These are phyloP conservation scores for Crocidura indochinensis DNA, from an alignment of 2,797 vertebrate genomes.

Conservation along the genomic window DNA sequence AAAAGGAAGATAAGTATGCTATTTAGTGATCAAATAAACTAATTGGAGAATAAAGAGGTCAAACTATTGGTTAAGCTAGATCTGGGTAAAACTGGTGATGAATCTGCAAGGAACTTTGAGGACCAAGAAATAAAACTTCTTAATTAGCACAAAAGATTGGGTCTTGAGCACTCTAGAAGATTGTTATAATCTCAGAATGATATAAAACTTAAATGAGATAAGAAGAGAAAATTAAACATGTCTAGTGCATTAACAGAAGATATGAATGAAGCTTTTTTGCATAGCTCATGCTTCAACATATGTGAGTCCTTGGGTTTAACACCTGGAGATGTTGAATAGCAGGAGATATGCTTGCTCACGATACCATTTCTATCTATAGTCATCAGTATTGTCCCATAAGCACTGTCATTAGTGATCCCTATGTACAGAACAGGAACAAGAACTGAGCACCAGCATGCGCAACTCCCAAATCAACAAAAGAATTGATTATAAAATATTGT, in stretches of 20 bases:
- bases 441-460: too few species aligned
- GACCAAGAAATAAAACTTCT: neutral
- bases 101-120: neutral
- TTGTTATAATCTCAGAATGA: neutral
- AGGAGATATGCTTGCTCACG: too few species aligned
- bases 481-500: neutral
- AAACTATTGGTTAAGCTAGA: neutral
- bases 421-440: too few species aligned
- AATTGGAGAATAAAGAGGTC: neutral
- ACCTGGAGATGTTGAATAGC: too few species aligned
- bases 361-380: too few species aligned
- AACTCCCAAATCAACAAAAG: neutral
- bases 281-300: too few species aligned
- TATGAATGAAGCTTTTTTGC: too few species aligned
- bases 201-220: neutral
- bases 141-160: neutral
- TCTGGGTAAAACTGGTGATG: neutral
- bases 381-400: too few species aligned
- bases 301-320: too few species aligned
- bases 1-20: conserved; percentile 3
- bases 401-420: too few species aligned
- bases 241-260: neutral
- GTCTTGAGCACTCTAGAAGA: neutral
- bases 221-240: neutral
- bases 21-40: conserved; percentile 28